Conservation (phyloP, 2,797 vertebrate species). For the Trichosurus vulpecula region DNA sequence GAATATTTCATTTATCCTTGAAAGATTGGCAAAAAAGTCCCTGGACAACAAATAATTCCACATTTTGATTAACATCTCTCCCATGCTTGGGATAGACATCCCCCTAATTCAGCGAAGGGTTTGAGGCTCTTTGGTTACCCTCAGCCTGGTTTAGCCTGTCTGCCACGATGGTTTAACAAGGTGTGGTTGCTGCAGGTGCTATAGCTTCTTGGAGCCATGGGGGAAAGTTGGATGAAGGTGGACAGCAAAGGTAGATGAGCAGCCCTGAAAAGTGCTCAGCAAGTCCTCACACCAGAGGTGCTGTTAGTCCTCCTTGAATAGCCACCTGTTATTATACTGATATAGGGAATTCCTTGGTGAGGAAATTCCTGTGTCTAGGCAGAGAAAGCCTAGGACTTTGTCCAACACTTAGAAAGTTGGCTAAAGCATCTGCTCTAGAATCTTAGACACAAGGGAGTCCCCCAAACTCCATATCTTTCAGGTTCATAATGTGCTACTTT, state of each 20-base stretch:
- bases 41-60: background rate
- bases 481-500: background rate
- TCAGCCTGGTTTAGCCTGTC: background rate
- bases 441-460: background rate
- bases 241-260: background rate
- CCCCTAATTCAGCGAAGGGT: background rate
- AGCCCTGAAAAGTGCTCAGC: background rate
- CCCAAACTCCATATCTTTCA: background rate
- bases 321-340: background rate
- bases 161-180: background rate
- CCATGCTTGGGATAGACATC: background rate
- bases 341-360: background rate
- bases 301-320: background rate
- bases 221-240: background rate
- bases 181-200: background rate
- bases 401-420: background rate
- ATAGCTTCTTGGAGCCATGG: background rate
- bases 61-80: background rate
- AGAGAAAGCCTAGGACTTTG: background rate
- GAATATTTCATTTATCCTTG: background rate
- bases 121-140: background rate
- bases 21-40: background rate
- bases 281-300: background rate
- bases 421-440: background rate
- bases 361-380: background rate